Percentiles rank a stretch among this genome's conserved stretches.
phyloP scores from a whole-genome alignment of 2,113 vertebrate species.

The Galeopterus variegatus region DNA sequence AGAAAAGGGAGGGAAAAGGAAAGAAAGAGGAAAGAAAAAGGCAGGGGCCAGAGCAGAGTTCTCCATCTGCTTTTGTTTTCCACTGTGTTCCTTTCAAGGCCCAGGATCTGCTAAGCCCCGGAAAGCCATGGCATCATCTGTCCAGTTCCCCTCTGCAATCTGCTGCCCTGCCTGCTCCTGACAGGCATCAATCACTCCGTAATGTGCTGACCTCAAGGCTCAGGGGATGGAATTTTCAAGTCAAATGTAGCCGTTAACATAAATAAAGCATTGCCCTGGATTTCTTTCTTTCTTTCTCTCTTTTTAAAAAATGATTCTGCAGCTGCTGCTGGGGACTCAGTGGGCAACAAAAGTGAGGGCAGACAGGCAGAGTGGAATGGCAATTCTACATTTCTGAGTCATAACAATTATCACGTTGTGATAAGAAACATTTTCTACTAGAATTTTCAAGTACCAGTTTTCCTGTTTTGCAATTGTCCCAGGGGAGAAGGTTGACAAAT shows the following conservation, averaged over 20 bases:
- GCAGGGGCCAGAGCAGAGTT: conserved; percentile 77
- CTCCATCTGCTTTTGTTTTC: conserved; percentile 91
- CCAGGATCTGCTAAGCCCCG: conserved; percentile 87
- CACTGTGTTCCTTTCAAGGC: conserved; percentile 82
- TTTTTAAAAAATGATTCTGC: conserved; percentile 85
- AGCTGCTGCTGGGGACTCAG: conserved; percentile 90
- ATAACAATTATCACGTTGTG: conserved; percentile 89
- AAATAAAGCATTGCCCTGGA: conserved; percentile 89
- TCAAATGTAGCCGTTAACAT: conserved; percentile 92
- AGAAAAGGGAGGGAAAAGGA: neutral
- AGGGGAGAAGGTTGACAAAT: conserved; percentile 78
- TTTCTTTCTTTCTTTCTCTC: neutral
- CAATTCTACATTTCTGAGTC: conserved; percentile 90
- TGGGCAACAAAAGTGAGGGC: conserved; percentile 89
- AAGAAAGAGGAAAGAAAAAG: neutral
- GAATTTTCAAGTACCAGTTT: conserved; percentile 90
- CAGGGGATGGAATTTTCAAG: conserved; percentile 92
- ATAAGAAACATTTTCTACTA: conserved; percentile 89
- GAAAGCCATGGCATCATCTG: conserved; percentile 92
- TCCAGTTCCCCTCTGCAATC: conserved; percentile 92
- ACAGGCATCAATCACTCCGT: conserved; percentile 95
- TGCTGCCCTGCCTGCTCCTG: conserved; percentile 87
- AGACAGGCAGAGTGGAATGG: conserved; percentile 88
- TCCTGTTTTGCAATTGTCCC: conserved; percentile 86
- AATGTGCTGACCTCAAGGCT: conserved; percentile 92